A percentile compares a stretch with the other conserved stretches of the same genome.
These are phyloP conservation scores for Sarcophaga variegata DNA, from an alignment of 2,888 invertebrate genomes.

Conservation along the genomic window DNA sequence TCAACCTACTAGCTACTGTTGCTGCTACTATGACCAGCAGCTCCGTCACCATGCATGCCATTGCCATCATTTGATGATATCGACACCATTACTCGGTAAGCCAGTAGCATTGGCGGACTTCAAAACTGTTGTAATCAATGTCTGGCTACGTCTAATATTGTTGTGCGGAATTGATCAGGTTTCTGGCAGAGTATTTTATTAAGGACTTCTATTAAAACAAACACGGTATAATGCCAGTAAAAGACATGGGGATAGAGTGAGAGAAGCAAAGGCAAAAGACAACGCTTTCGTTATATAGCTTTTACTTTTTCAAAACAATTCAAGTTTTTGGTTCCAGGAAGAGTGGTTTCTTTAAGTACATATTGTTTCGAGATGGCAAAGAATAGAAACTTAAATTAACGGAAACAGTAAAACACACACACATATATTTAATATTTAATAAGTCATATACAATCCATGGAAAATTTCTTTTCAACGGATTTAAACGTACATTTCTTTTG, in stretches of 20 bases:
- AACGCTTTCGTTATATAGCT: no score
- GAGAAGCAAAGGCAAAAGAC: background rate
- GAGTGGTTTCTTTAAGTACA: background rate
- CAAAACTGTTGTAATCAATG: slow-evolving; percentile 77
- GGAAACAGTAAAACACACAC: slow-evolving; percentile 20
- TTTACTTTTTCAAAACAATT: background rate
- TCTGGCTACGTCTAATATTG: slow-evolving; percentile 86
- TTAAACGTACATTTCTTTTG: background rate
- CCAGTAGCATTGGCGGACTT: slow-evolving; percentile 75
- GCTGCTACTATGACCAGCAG: slow-evolving; percentile 82
- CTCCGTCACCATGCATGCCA: slow-evolving; percentile 81
- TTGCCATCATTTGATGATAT: slow-evolving; percentile 77
- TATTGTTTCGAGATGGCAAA: background rate
- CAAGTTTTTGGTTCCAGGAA: background rate
- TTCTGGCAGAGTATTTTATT: slow-evolving; percentile 93
- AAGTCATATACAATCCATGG: slow-evolving; percentile 72
- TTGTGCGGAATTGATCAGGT: slow-evolving; percentile 89
- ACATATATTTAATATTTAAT: slow-evolving; percentile 72
- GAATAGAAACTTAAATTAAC: background rate
- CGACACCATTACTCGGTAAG: slow-evolving; percentile 67
- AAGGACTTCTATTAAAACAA: slow-evolving; percentile 94
- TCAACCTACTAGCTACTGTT: slow-evolving; percentile 83
- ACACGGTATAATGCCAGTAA: slow-evolving; percentile 84
- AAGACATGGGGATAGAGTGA: background rate
- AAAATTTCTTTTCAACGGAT: background rate